A percentile compares a stretch with the other conserved stretches of the same genome.
phyloP scores from a whole-genome alignment of 2,888 invertebrate genomes.

The Ceramica pisi region DNA sequence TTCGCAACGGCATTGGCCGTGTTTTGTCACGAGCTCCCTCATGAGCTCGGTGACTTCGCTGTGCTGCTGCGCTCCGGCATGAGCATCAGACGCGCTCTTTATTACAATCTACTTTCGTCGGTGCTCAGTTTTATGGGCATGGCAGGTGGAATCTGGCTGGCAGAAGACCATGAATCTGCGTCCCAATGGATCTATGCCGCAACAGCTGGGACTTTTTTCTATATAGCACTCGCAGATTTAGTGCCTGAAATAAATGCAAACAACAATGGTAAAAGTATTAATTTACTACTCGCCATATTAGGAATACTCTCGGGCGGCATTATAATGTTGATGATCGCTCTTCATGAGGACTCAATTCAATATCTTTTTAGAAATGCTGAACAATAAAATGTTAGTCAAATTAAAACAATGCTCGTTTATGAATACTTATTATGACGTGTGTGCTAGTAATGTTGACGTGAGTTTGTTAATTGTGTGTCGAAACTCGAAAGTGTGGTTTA shows the following conservation, averaged over 20 bases:
- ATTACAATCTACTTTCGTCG: constrained; percentile 94
- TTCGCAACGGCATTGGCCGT: constrained; percentile 95
- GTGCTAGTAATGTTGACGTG: constrained; percentile 24
- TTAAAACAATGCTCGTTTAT: constrained; percentile 52
- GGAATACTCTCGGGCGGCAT: constrained; percentile 93
- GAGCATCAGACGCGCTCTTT: constrained; percentile 92
- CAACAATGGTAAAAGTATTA: constrained; percentile 88
- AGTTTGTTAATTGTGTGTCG: constrained; percentile 21
- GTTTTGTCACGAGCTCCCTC: constrained; percentile 95
- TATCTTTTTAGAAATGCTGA: constrained; percentile 87
- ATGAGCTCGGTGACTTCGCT: constrained; percentile 96
- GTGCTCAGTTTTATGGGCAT: constrained; percentile 94
- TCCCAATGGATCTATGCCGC: constrained; percentile 95
- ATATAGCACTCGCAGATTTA: constrained; percentile 95
- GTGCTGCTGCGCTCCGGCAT: constrained; percentile 95
- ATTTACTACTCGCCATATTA: constrained; percentile 91
- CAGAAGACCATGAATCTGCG: constrained; percentile 93
- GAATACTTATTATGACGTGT: constrained; percentile 44
- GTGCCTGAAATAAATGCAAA: constrained; percentile 92
- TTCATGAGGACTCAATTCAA: constrained; percentile 92
- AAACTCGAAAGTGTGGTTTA: constrained; percentile 22
- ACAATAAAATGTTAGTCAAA: constrained; percentile 75
- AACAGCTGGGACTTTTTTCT: constrained; percentile 95
- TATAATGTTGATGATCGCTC: constrained; percentile 94
- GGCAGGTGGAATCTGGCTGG: constrained; percentile 93